Conservation (phyloP, 2,113 vertebrate genomes). For the Phyllostomus discolor region DNA sequence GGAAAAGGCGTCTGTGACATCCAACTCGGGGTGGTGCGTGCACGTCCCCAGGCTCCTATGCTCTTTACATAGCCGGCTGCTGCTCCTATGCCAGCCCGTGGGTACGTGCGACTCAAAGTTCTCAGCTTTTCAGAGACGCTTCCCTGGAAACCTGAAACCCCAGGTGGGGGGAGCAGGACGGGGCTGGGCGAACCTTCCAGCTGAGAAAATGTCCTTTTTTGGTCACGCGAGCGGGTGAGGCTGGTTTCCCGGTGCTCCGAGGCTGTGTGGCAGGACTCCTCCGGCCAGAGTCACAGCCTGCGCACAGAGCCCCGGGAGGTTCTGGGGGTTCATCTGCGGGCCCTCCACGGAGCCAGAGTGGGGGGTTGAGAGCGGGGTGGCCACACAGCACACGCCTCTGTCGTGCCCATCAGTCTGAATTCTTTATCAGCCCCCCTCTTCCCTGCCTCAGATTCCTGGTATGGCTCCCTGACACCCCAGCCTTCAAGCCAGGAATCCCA, state of each 20-base stretch:
- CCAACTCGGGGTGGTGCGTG: not conserved
- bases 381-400: not conserved
- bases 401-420: not conserved
- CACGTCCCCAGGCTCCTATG: not conserved
- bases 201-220: constrained; percentile 79
- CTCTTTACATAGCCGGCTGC: too few species aligned
- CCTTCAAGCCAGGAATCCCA: not conserved
- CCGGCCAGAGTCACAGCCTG: not conserved
- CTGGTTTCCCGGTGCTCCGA: not conserved
- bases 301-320: not conserved
- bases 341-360: not conserved
- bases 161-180: constrained; percentile 17
- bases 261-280: not conserved
- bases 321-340: too few species aligned
- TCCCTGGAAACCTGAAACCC: constrained; percentile 55
- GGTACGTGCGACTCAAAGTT: not conserved
- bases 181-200: constrained; percentile 57
- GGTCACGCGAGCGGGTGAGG: constrained; percentile 59
- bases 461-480: not conserved
- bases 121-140: not conserved
- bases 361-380: too few species aligned
- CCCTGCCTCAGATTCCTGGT: not conserved
- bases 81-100: too few species aligned
- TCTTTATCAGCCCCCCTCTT: not conserved
- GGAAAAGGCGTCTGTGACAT: not conserved